Evolutionary conservation across 2,888 invertebrate genomes (phyloP).

Genomic region (Tubiluchus corallicola): DNA sequence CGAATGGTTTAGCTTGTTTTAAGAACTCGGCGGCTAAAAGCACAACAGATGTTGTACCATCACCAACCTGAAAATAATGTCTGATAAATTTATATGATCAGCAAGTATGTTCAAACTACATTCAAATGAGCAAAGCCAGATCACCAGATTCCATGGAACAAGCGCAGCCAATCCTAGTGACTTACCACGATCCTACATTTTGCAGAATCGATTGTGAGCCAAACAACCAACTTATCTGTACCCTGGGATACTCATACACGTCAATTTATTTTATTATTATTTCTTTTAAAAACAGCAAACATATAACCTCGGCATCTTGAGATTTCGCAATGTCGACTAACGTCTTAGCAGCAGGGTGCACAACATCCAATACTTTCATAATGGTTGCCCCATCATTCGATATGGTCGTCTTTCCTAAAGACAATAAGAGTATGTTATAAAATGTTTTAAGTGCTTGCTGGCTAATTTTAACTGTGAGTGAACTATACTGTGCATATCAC

Average conservation of each 20-base stretch:
- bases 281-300: neutral
- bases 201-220: no score
- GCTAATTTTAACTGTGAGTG: no score
- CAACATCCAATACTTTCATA: constrained; percentile 87
- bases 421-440: no score
- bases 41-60: constrained; percentile 95
- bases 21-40: constrained; percentile 84
- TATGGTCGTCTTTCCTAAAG: constrained; percentile 61
- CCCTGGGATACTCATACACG: neutral
- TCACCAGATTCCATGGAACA: no score
- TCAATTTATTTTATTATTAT: neutral
- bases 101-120: no score
- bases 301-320: constrained; percentile 81
- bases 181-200: no score
- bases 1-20: constrained; percentile 77
- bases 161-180: no score
- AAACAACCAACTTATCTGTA: neutral
- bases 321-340: constrained; percentile 97
- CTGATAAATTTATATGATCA: neutral
- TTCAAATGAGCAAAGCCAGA: no score
- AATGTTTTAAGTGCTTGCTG: no score
- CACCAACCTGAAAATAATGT: constrained; percentile 55
- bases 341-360: constrained; percentile 94
- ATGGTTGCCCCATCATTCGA: constrained; percentile 99
- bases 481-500: neutral